phyloP scores from a whole-genome alignment of 2,888 invertebrate genomes.

The Xanthia icteritia region DNA sequence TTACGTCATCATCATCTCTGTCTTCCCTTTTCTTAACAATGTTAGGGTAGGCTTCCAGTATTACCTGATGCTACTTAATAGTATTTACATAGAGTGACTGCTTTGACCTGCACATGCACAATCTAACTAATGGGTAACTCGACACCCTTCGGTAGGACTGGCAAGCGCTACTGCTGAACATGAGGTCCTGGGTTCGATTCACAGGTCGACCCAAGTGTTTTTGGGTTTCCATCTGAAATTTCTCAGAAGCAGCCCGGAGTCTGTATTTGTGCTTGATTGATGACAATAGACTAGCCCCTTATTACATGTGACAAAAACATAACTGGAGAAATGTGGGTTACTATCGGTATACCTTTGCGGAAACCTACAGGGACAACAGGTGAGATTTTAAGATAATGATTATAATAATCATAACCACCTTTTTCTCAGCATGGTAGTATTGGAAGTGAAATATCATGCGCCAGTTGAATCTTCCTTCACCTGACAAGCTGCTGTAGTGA shows the following conservation, averaged over 20 bases:
- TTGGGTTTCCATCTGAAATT: too few relatives aligned
- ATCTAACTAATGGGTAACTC: neutral
- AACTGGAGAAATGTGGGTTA: neutral
- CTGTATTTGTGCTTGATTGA: neutral
- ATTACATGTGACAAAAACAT: neutral
- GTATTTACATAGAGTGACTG: neutral
- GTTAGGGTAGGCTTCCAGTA: neutral
- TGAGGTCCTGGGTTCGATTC: neutral
- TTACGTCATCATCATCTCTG: neutral
- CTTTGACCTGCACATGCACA: neutral
- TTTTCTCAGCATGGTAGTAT: slow-evolving; percentile 94
- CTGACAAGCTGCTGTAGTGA: slow-evolving; percentile 94
- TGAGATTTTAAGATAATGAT: neutral
- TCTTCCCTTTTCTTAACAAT: neutral
- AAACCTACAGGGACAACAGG: accelerated
- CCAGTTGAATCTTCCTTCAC: slow-evolving; percentile 97
- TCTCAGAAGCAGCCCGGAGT: neutral
- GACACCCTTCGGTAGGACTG: neutral
- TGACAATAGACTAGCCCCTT: neutral
- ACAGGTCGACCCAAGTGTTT: neutral
- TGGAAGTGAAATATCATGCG: slow-evolving; percentile 95
- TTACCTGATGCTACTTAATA: neutral
- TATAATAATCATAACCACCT: slow-evolving; percentile 78
- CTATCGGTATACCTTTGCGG: neutral
- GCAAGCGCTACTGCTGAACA: neutral